Evolutionary conservation across 2,888 invertebrate genomes (phyloP).

Genomic region (Coleophora deauratella): DNA sequence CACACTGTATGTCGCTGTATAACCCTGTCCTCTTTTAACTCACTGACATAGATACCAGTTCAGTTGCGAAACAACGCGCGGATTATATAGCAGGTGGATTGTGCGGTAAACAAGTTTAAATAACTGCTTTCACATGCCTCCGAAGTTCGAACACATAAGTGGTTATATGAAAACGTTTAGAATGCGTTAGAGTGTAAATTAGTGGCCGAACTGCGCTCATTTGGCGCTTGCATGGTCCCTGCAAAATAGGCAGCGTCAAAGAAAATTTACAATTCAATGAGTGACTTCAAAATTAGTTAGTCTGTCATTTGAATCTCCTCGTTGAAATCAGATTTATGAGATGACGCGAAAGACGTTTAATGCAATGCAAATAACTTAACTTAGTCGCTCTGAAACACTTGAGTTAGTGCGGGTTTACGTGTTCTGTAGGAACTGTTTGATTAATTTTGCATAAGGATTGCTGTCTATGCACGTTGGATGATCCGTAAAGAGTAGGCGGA

Average conservation of each 20-base stretch:
- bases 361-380: too few species aligned
- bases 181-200: constrained; percentile 13
- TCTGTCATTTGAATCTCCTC: too few species aligned
- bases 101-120: constrained; percentile 67
- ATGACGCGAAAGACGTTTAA: too few species aligned
- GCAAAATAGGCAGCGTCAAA: not conserved
- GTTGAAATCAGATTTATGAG: too few species aligned
- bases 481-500: constrained; percentile 40
- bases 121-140: constrained; percentile 66
- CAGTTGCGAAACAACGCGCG: constrained; percentile 71
- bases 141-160: constrained; percentile 33
- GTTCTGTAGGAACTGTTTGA: too few species aligned
- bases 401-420: too few species aligned
- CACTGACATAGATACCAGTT: constrained; percentile 67
- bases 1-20: constrained; percentile 22
- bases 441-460: not conserved
- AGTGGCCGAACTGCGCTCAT: constrained; percentile 1
- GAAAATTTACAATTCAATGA: not conserved
- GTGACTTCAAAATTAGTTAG: too few species aligned
- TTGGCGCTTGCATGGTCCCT: not conserved
- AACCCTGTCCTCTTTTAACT: constrained; percentile 34
- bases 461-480: constrained; percentile 18
- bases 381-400: too few species aligned
- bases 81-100: constrained; percentile 74
- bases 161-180: constrained; percentile 22